Evolutionary conservation across 2,888 invertebrate species (phyloP), one percentile per base, ranked within the genome.

Genomic region (Polydrusus tereticollis): DNA sequence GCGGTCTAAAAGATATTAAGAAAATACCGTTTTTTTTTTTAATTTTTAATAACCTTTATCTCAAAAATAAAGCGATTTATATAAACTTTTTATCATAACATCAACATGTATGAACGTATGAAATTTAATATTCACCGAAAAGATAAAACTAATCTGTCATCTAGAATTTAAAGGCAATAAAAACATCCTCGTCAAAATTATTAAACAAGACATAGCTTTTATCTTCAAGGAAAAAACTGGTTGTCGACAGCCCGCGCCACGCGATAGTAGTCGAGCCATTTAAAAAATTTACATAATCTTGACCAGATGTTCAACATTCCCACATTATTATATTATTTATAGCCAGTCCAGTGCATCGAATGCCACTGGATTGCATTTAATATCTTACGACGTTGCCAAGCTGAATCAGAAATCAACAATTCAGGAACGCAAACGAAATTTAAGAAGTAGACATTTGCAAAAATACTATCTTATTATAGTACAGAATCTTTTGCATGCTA

Each of bases 301-400:
- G 50, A 50, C 70, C 70, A 71, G 70, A 71, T 71, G 70, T 71
- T 71, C 60, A 52, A 59, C 59, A 60, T 71, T 69, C 65, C 65
- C 70, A 47, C 62, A 65, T 59, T 50, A 12, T 59, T 65, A n/a
- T n/a, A 50, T 68, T 68, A 65, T 71, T 71, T 71, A 71, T 71
- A 71, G 52, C 52, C 26, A 5, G 50, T 45, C 57, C 63, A 29
- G 36, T 62, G 62, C 55, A 52, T 50, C 65, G 14, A 18, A 41
- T 62, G 43, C 38, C 55, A 29, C 33, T 47, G 33, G 57, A 58
- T 33, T 66, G 67, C 67, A 67, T 16, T 36, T 47, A 47, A 41
- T 57, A 20, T 36, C 38, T 67, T 47, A 2, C 59, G 8, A 16
- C 8, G 67, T 59, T 59, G 67, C 50, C 59, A 20, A 43, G 0